Evolutionary conservation across 2,113 vertebrate species (phyloP).

Genomic region (Cervus canadensis): DNA sequence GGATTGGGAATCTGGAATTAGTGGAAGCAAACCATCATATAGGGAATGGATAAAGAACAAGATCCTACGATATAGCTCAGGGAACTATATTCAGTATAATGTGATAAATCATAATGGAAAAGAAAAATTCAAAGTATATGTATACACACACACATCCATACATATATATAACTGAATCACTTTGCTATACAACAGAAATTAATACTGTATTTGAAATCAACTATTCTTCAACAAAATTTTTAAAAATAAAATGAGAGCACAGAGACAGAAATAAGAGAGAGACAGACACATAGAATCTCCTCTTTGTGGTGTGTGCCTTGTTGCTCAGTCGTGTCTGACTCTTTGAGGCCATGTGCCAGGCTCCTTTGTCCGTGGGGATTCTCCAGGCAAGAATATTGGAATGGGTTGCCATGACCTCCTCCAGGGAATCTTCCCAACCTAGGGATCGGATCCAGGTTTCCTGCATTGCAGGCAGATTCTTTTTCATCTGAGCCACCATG

Average conservation of each 20-base stretch:
- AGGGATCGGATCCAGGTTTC: background rate
- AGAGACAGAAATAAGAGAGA: background rate
- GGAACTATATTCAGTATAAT: background rate
- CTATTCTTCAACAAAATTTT: background rate
- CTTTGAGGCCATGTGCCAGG: background rate
- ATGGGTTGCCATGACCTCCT: background rate
- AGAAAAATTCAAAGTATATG: background rate
- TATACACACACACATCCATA: fast-evolving
- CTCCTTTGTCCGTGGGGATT: background rate
- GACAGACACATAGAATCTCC: background rate
- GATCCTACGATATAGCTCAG: background rate
- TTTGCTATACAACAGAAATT: background rate
- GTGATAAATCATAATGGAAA: background rate
- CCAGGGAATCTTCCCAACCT: background rate
- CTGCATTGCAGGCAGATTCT: fast-evolving
- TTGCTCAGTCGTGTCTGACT: background rate
- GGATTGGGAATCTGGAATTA: background rate
- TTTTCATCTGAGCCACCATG: background rate
- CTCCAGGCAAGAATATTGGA: background rate
- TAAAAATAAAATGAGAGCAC: background rate
- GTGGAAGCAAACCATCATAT: too few relatives aligned
- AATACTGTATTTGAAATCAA: background rate
- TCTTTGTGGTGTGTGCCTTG: background rate
- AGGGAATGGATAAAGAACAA: background rate
- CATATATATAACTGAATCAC: background rate